Evolutionary conservation across 2,888 invertebrate genomes (phyloP), one percentile per base, ranked within the genome.

Genomic region (Acleris holmiana): DNA sequence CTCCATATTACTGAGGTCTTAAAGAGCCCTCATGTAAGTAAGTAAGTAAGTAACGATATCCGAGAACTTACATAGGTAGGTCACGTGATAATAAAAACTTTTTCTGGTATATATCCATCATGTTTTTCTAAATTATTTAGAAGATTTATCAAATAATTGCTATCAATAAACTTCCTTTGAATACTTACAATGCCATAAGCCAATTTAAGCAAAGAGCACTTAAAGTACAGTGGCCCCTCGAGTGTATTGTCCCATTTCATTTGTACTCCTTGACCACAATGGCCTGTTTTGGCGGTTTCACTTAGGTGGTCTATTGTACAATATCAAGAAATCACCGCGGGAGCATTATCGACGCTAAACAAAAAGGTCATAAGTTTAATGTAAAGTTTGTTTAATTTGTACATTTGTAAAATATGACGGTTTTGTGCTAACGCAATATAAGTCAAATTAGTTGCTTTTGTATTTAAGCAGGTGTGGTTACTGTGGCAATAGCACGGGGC

Each of bases 381-480:
- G n/a, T 40, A 17, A 7, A 7, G 15, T 4, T 3, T 15, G 35
- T 57, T 4, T 1, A 19, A 21, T 58, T 47, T 19, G 4, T 51
- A 8, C 47, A 1, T 58, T 58, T 61, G 35, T 13, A n/a, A 23
- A 15, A 19, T 18, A 18, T 47, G 15, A 10, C 8, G n/a, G 4
- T 13, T 5, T 65, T 53, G 54, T 66, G 51, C 56, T 58, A 72
- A 67, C 65, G 78, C 77, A 84, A 86, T 86, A 77, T 75, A 80
- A 82, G 75, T 77, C 79, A 79, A 86, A 87, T 86, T 87, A 86
- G 86, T 69, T 61, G 46, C 67, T 71, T 76, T 85, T 86, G 83
- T 85, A 67, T 56, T 1, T 21, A n/a, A 59, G 76, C 82, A 83
- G 82, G 78, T 84, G 83, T 57, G 66, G 61, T 67, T 65, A 51